Conservation (phyloP, 2,797 vertebrate species). For the Anabas testudineus region DNA sequence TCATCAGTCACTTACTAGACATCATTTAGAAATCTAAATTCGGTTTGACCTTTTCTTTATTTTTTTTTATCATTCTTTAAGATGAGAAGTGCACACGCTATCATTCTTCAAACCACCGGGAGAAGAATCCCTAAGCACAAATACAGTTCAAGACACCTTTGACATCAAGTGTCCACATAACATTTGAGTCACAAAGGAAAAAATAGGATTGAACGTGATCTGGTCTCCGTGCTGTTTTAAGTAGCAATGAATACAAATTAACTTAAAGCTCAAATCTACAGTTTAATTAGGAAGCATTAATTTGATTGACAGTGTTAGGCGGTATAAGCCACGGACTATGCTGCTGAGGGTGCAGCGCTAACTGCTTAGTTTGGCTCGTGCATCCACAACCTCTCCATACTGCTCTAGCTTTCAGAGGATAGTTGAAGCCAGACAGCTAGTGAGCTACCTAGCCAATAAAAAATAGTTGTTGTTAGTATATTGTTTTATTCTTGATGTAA, state of each 20-base stretch:
- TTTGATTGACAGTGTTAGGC: conserved; percentile 24
- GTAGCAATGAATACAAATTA: background rate
- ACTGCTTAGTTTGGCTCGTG: background rate
- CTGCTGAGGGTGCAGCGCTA: background rate
- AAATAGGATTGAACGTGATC: background rate
- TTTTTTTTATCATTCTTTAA: no score
- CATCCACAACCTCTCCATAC: conserved; percentile 13
- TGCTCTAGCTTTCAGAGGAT: conserved; percentile 14
- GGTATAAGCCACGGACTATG: background rate
- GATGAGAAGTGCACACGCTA: conserved; percentile 18
- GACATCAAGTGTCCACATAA: conserved; percentile 14
- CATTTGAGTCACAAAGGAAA: conserved; percentile 15
- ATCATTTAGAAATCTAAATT: conserved; percentile 66
- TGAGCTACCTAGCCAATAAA: background rate
- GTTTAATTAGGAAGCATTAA: background rate
- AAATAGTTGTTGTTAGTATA: no score
- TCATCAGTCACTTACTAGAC: conserved; percentile 85
- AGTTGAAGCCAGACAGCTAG: no score
- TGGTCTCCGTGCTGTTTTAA: background rate
- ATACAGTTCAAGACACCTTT: conserved; percentile 24
- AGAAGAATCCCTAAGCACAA: conserved; percentile 8
- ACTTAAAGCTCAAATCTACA: conserved; percentile 1
- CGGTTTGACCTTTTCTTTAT: conserved; percentile 39
- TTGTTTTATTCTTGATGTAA: no score
- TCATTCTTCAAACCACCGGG: conserved; percentile 24